Conservation (phyloP, 2,797 vertebrate genomes). For the Chelonia mydas region DNA sequence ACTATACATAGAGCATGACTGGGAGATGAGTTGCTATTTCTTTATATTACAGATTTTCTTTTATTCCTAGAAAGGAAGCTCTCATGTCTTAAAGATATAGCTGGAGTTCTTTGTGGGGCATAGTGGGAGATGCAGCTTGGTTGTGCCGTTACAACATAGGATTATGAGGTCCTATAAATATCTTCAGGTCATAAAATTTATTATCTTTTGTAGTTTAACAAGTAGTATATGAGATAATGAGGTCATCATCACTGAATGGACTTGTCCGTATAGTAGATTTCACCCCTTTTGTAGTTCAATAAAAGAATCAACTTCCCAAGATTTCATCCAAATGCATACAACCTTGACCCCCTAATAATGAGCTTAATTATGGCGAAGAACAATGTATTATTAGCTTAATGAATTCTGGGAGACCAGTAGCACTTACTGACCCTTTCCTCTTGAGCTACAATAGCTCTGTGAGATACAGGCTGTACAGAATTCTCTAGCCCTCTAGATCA, state of each 20-base stretch:
- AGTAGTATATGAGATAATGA: not conserved
- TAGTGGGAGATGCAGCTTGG: not conserved
- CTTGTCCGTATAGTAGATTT: not conserved
- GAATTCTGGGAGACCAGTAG: not conserved
- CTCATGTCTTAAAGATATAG: not conserved
- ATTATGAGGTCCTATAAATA: not conserved
- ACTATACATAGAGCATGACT: not conserved
- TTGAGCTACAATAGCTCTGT: not conserved
- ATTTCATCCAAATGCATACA: not conserved
- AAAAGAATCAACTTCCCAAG: not conserved
- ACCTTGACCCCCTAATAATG: not conserved
- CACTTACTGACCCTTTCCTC: not conserved
- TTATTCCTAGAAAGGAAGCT: not conserved
- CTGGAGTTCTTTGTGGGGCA: not conserved
- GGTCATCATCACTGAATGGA: not conserved
- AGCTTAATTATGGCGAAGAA: not conserved
- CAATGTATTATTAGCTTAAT: not conserved
- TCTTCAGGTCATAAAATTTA: not conserved
- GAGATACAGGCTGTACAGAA: not conserved
- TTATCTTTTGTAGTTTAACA: not conserved
- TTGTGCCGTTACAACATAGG: not conserved
- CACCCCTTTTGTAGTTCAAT: not conserved
- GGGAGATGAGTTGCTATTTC: not conserved
- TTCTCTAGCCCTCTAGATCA: not conserved
- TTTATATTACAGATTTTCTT: accelerated